Percentiles rank a stretch among this genome's conserved stretches.
These are phyloP conservation scores for Puffinus mauretanicus DNA, from an alignment of 2,113 vertebrate species.

Conservation along the genomic window DNA sequence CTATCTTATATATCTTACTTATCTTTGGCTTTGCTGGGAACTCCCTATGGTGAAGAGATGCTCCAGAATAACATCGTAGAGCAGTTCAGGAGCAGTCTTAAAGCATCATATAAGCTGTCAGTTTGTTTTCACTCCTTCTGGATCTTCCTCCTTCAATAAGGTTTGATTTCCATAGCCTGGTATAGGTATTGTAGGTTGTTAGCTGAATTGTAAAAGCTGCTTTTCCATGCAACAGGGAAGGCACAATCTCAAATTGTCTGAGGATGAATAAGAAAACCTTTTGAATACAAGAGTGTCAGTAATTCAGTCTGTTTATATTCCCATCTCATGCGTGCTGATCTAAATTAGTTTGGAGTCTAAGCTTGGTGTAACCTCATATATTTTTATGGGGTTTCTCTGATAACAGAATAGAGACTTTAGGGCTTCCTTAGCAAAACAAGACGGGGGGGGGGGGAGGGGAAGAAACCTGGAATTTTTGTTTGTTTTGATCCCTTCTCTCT, in stretches of 20 bases:
- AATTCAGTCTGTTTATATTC: background rate
- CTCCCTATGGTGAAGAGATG: background rate
- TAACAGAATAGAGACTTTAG: background rate
- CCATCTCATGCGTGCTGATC: background rate
- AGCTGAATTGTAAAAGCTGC: background rate
- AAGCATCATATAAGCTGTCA: background rate
- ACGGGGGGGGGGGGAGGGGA: rapidly evolving
- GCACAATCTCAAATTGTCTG: background rate
- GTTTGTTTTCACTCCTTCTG: background rate
- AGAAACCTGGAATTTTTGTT: background rate
- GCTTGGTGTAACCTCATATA: background rate
- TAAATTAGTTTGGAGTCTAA: background rate
- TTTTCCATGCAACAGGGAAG: background rate
- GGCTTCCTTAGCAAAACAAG: background rate
- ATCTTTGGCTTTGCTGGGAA: background rate
- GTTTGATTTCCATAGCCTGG: background rate
- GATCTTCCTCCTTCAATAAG: background rate
- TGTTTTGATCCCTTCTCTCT: background rate
- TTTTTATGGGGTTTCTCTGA: background rate
- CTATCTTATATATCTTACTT: background rate
- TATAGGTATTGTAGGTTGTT: background rate
- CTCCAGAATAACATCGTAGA: background rate
- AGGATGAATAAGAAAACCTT: background rate
- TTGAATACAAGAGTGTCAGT: background rate
- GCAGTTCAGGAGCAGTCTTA: background rate